phyloP scores from a whole-genome alignment of 2,797 vertebrate genomes.

The Triplophysa bombifrons region DNA sequence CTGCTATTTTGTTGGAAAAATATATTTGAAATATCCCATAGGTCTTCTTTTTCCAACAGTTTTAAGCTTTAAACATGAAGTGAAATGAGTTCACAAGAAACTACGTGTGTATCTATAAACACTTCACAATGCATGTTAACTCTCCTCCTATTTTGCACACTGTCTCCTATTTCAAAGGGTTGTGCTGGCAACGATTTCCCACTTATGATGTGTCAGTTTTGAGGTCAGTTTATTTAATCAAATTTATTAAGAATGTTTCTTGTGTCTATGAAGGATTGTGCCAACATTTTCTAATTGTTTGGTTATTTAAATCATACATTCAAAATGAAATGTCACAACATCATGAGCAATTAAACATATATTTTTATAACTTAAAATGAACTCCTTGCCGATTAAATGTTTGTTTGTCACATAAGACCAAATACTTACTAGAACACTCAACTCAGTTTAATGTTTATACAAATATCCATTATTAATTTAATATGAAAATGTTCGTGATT shows the following conservation, averaged over 20 bases:
- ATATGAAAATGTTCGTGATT: not conserved
- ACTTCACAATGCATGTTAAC: not conserved
- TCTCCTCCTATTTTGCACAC: slow-evolving; percentile 5
- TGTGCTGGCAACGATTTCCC: not conserved
- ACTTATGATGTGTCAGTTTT: not conserved
- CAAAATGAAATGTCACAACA: slow-evolving; percentile 7
- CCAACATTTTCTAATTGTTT: not conserved
- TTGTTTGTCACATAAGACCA: no score
- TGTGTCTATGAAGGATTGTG: slow-evolving; percentile 26
- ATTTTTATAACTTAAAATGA: slow-evolving; percentile 47
- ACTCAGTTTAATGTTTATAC: no score
- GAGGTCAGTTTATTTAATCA: not conserved
- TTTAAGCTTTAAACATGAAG: slow-evolving; percentile 19
- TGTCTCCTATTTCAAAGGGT: not conserved
- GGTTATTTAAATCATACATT: slow-evolving; percentile 4
- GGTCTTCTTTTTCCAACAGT: slow-evolving; percentile 17
- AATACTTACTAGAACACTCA: no score
- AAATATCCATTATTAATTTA: not conserved
- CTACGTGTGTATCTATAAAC: not conserved
- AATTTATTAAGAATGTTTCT: not conserved
- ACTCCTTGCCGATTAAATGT: not conserved
- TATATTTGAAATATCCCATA: slow-evolving; percentile 1
- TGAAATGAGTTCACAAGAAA: not conserved
- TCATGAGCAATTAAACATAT: slow-evolving; percentile 29
- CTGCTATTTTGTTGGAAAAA: not conserved